Evolutionary conservation across 2,888 invertebrate species (phyloP), one percentile per base, ranked within the genome.

Genomic region (Oscheius myriophilus): DNA sequence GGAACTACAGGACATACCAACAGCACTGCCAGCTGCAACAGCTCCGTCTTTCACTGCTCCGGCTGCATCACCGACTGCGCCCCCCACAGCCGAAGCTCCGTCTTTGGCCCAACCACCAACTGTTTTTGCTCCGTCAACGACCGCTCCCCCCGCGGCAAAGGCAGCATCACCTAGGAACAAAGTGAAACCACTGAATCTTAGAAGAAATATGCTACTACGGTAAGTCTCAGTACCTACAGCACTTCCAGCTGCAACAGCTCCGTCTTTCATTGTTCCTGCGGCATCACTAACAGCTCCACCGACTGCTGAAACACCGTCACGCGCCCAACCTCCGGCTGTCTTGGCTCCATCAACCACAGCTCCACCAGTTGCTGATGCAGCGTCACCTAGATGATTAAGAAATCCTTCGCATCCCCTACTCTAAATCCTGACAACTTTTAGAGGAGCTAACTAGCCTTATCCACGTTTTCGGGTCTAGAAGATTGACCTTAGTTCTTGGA

Each of bases 1-100:
- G n/a, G n/a, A n/a, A 33, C 33, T 33, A 33, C 33, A 33, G 33
- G 33, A 3, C 49, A 42, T 68, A 52, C 55, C 71, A 14, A 65
- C 68, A 42, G 65, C 68, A 14, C 59, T 64, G 21, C 57, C 55
- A 43, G 69, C 61, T 18, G 61, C 61, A 7, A 49, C 66, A n/a
- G 57, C 70, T 23, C 54, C 65, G 14, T 55, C 68, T 21, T 52
- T 53, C 46, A 46, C 57, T 25, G 14, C 45, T 26, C 51, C 58
- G n/a, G 25, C 58, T 12, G 21, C 53, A 39, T 51, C 39, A 39
- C 43, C 43, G 6, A 18, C 54, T n/a, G 26, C 23, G 1, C 6
- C 41, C 12, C 43, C 58, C 39, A 43, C 64, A 39, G 21, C 61
- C 12, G 25, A 21, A 18, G 33, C 68, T 53, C 68, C 68, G 26